A percentile compares a stretch with the other conserved stretches of the same genome.
Conservation (phyloP, 2,888 invertebrate species). For the Cylindroiulus punctatus region DNA sequence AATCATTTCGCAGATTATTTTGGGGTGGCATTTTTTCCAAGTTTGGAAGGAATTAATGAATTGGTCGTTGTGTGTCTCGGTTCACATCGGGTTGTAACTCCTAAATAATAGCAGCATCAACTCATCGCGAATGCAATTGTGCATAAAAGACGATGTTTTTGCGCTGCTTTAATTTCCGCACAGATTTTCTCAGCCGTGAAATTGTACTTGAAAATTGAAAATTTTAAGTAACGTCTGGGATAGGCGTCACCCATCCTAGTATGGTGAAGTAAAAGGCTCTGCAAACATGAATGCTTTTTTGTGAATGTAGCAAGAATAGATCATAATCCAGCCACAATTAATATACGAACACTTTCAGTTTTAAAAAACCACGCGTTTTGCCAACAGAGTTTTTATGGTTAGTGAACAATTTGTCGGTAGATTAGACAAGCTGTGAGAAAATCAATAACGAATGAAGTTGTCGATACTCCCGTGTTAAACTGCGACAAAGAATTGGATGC, state of each 20-base stretch:
- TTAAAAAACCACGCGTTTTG: no score
- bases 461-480: no score
- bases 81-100: not conserved
- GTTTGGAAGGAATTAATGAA: not conserved
- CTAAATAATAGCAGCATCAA: not conserved
- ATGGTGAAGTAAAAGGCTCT: not conserved
- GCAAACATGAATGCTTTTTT: not conserved
- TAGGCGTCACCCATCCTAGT: not conserved
- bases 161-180: conserved; percentile 29
- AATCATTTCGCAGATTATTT: not conserved
- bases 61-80: not conserved
- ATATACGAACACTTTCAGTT: not conserved
- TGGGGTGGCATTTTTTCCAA: not conserved
- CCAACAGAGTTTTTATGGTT: no score
- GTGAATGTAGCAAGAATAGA: not conserved
- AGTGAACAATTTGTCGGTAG: no score
- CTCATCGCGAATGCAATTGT: conserved; percentile 37
- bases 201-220: conserved; percentile 45
- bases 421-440: no score
- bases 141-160: conserved; percentile 6
- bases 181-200: conserved; percentile 2
- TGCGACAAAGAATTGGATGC: no score
- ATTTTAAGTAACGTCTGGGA: conserved; percentile 33
- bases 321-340: not conserved
- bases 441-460: no score